Evolutionary conservation across 30 jellyfish, hydroid and myxozoan species (phyloP), one percentile per base, ranked within the genome.

Genomic region (Hydractinia symbiolongicarpus): DNA sequence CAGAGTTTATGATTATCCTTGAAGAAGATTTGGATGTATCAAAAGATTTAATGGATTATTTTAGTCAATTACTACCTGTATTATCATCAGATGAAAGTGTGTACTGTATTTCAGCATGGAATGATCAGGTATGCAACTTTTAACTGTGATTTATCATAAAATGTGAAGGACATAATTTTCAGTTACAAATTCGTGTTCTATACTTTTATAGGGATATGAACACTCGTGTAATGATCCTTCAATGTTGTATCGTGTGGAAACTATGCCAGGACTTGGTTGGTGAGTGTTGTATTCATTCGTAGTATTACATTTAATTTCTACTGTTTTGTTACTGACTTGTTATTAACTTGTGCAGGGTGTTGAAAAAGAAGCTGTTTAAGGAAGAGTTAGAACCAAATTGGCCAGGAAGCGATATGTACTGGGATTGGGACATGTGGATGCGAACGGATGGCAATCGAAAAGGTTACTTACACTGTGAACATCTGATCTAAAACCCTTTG

Each of bases 381-480:
- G 69, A 79, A 4, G 87, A 79, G 66, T 50, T 79, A n/a, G 84
- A 79, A 40, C 84, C 82, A 8, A 79, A 60, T 5, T 79, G 87
- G 87, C 87, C 87, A 1, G 95, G 93, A 15, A 86, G 95, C 15
- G 95, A 75, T 61, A 89, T 87, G 62, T 87, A 20, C 70, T 93
- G 98, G 96, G 98, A 93, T 60, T 93, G 98, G 98, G 98, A 93
- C 82, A 93, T 93, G 96, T 93, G 98, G 98, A 93, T 93, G 98
- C 79, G 98, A 67, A 67, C 79, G 86, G 95, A 84, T 70, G 61
- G 86, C 57, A 93, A 84, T 73, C 78, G 96, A 68, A 93, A 93
- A 81, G 98, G 87, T 79, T 7, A 64, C 44, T 30, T 30, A 30
- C 44, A 30, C 44, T 30, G 44, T 30, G 44, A 30, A 30, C 44